A percentile compares a stretch with the other conserved stretches of the same genome.
Evolutionary conservation across 2,888 invertebrate species (phyloP).

Genomic region (Acleris emargana): DNA sequence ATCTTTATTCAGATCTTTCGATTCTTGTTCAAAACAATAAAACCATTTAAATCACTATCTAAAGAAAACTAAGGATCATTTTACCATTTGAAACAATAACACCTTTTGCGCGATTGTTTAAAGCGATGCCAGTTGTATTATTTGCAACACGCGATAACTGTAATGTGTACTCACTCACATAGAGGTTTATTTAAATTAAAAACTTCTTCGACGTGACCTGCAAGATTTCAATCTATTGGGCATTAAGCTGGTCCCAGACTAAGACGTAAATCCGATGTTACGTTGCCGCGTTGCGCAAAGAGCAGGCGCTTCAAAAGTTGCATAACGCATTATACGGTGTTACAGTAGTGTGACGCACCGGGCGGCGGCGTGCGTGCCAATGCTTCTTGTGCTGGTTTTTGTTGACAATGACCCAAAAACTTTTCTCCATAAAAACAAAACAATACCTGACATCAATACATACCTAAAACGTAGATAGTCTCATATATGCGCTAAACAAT

Average conservation of each 20-base stretch:
- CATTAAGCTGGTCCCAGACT: constrained; percentile 23
- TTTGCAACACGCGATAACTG: too few species aligned
- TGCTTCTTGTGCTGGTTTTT: constrained; percentile 63
- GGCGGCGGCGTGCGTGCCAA: constrained; percentile 59
- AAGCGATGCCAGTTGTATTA: too few species aligned
- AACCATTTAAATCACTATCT: not conserved
- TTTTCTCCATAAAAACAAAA: constrained; percentile 70
- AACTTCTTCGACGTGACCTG: too few species aligned
- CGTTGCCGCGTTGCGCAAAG: constrained; percentile 48
- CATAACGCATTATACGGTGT: constrained; percentile 56
- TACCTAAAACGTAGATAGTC: not conserved
- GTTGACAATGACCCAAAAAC: constrained; percentile 72
- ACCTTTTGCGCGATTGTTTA: not conserved
- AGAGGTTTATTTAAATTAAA: too few species aligned
- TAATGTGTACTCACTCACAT: too few species aligned
- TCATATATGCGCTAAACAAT: not conserved
- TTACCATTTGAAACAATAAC: not conserved
- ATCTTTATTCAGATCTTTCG: constrained; percentile 43
- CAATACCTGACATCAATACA: constrained; percentile 58
- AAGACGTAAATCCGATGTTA: constrained; percentile 27
- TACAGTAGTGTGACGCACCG: constrained; percentile 72
- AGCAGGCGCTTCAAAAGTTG: constrained; percentile 63
- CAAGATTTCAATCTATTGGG: constrained; percentile 4
- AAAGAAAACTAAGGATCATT: constrained; percentile 2
- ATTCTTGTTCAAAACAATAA: constrained; percentile 36